Base-by-base conservation (phyloP, 2,797 vertebrate species). In the Clarias platycephalus region DNA sequence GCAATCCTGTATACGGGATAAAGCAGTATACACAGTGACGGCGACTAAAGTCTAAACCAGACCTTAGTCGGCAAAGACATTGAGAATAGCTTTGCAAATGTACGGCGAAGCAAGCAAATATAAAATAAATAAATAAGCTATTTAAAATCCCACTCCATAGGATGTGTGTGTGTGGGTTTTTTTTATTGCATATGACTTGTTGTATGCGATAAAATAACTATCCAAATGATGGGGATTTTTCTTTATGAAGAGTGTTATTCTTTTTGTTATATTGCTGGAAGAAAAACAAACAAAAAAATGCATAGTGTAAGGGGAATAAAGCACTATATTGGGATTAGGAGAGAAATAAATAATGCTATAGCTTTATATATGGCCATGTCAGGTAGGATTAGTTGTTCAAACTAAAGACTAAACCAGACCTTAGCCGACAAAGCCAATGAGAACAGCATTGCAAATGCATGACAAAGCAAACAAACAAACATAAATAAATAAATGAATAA, bases 301-400 rank as follows among this genome's bases (percentile, higher is more conserved):
- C 0, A 15, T 3, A 40, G 31, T 12, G 10, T 26, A 64, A 67
- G 18, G 5, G 70, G 49, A 53, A 62, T 31, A 64, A 31, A 64
- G 26, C 40, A 31, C 0, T 63, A 75, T 66, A 24, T 53, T 28
- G 40, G 8, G 57, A 72, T 28, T 49, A 68, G 57, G 53, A 62
- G 16, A 15, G 20, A 53, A 49, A 0, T 0, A 49, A 49, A 22
- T 2, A 66, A 53, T 28, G 62, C 6, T 12, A 9, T 9, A 26
- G 67, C 13, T 60, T 70, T 63, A 34, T 37, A 5, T 53, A 24
- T 71, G 53, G 62, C 79, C 55, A 63, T 0, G 24, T 64, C 76
- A 40, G 22, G 28, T 16, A n/a, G 60, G 84, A 85, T 85, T 81
- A 85, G 44, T 10, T 81, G 78, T 67, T 66, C 49, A 76, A 85